Evolutionary conservation across 2,888 invertebrate species (phyloP), one percentile per base, ranked within the genome.

Genomic region (Hydriomena furcata): DNA sequence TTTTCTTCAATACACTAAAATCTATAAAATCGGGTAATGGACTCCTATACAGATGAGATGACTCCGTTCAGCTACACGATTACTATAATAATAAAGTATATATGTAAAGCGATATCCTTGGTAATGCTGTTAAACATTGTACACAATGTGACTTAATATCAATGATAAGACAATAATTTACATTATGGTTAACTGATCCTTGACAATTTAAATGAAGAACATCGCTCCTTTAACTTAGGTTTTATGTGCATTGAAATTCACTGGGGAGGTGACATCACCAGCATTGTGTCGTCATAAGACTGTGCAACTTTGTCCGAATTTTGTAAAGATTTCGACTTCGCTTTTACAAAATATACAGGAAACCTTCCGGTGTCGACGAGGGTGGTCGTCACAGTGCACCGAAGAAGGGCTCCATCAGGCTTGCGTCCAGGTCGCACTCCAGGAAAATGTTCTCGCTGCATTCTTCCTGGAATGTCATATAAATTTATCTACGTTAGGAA

Each of bases 51-150:
- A n/a, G n/a, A n/a, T n/a, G n/a, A 71, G 64, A 75, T 71, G 71
- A 76, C 73, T 76, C 73, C 63, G 55, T 68, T 63, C 67, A 73
- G 74, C 58, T 74, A 71, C 70, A 60, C 42, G 38, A 50, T 71
- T 71, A 76, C 65, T 69, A 73, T 70, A 76, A 74, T 70, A 71
- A 65, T 67, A 59, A 63, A 73, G 71, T 74, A 62, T 62, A 65
- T 66, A 74, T 76, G 72, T 83, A 85, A 84, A 84, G 82, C 86
- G 73, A 80, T 82, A 75, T 87, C 82, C 83, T 87, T 84, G 86
- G 86, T 85, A 84, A 82, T 77, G 76, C 77, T 80, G 72, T 72
- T 64, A 55, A 61, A 64, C 59, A 52, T 72, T 73, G 71, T 76
- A 73, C 68, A 69, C 71, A 66, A 69, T 68, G 67, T 75, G 73